Base-by-base conservation (phyloP, 2,888 invertebrate species). In the Phengaris arion region DNA sequence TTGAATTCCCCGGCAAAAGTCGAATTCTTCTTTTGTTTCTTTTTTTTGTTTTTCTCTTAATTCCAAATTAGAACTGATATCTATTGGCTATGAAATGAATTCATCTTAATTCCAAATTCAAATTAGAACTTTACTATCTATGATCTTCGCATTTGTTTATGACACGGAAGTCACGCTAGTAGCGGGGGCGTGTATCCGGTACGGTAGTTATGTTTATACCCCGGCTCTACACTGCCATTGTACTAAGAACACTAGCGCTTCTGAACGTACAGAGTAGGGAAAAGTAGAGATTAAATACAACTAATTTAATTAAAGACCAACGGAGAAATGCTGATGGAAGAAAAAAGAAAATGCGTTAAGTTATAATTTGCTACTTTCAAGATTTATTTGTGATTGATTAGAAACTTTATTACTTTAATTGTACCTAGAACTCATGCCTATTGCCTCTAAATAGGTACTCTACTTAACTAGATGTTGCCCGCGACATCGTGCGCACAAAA, bases 201-300 rank as follows among this genome's bases (percentile, higher is more conserved):
- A 22, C 80, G 77, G 76, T 64, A 64, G 64, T 77, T 85, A 83
- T 83, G 83, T 86, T 84, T 79, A 64, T 64, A 79, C 81, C 83
- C 81, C 81, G 77, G 74, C 78, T 85, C 85, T 83, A 83, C 82
- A 82, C 80, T 81, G 79, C 80, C 68, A 75, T 83, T 81, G 82
- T 81, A 79, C 88, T 87, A 86, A 89, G 88, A 88, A 89, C 88
- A 85, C 86, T 87, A 85, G 85, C 84, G 85, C 84, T 83, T 84
- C 83, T 83, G 84, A 84, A 78, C 76, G 74, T 74, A 78, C 77
- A 87, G 88, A 81, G 74, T 78, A 83, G 46, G 35, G 12, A 6
- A 45, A 9, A 12, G 12, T 64, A 64, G 64, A 64, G 35, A 45
- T 59, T 22, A 59, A 2, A 57, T 57, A 57, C 57, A 22, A 35